phyloP scores from a whole-genome alignment of 2,888 invertebrate genomes.

The Heteromyza rotundicornis region DNA sequence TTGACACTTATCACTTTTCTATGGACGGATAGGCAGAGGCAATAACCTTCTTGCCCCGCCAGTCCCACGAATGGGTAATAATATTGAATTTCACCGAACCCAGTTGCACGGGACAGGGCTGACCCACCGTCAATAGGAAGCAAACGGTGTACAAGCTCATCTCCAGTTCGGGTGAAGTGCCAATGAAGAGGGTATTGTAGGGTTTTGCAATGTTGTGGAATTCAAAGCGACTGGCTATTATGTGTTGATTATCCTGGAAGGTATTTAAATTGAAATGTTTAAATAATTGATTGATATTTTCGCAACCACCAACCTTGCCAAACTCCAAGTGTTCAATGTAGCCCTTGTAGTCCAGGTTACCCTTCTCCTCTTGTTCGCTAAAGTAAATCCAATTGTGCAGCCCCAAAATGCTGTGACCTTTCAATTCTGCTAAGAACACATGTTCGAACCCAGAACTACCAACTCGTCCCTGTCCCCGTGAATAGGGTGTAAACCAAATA shows the following conservation, averaged over 20 bases:
- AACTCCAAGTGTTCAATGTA: slow-evolving; percentile 41
- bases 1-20: slow-evolving; percentile 21
- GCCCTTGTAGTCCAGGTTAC: slow-evolving; percentile 52
- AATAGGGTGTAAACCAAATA: slow-evolving; percentile 53
- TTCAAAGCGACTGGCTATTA: slow-evolving; percentile 37
- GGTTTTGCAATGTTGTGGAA: slow-evolving; percentile 44
- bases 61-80: slow-evolving; percentile 46
- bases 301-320: slow-evolving; percentile 39
- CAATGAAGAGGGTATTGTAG: slow-evolving; percentile 44
- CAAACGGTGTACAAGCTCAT: slow-evolving; percentile 51
- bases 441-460: slow-evolving; percentile 57
- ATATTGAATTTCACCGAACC: slow-evolving; percentile 41
- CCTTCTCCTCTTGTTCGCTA: slow-evolving; percentile 49
- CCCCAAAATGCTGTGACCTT: slow-evolving; percentile 46
- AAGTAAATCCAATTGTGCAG: slow-evolving; percentile 56
- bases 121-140: slow-evolving; percentile 42
- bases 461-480: slow-evolving; percentile 44
- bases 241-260: slow-evolving; percentile 40
- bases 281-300: neutral
- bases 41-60: slow-evolving; percentile 46
- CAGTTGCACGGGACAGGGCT: slow-evolving; percentile 46
- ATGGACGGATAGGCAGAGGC: slow-evolving; percentile 44
- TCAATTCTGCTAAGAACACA: slow-evolving; percentile 51
- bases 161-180: slow-evolving; percentile 53
- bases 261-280: neutral